Evolutionary conservation across 2,797 vertebrate genomes (phyloP).

Genomic region (Phoxinus dragarum): DNA sequence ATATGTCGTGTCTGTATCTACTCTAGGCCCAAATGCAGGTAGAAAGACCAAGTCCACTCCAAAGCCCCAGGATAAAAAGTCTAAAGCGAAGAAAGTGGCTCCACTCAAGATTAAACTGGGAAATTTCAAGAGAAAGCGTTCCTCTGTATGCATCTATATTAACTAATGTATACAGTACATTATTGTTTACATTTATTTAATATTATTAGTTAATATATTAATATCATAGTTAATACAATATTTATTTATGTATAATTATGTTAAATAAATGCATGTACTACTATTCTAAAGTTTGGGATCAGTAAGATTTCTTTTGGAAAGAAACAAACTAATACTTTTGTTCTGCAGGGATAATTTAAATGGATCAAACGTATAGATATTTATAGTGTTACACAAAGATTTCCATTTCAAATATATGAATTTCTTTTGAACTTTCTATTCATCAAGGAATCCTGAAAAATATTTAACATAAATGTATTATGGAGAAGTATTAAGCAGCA

Average conservation of each 20-base stretch:
- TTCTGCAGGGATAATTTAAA: neutral
- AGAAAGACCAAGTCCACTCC: constrained; percentile 89
- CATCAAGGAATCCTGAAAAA: neutral
- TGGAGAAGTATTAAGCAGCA: neutral
- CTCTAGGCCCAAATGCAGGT: constrained; percentile 92
- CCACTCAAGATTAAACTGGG: constrained; percentile 97
- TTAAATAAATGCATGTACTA: neutral
- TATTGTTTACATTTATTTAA: neutral
- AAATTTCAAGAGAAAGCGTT: constrained; percentile 95
- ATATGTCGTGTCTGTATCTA: constrained; percentile 28
- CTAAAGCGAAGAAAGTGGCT: constrained; percentile 97
- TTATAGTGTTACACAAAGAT: neutral
- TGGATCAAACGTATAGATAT: neutral
- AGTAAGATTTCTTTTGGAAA: neutral
- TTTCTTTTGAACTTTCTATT: neutral
- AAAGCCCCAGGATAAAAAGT: constrained; percentile 89
- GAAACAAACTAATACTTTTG: neutral
- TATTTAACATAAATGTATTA: neutral
- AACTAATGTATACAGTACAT: neutral
- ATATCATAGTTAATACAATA: neutral
- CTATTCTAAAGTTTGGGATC: neutral
- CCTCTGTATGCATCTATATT: constrained; percentile 84
- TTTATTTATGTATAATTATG: neutral
- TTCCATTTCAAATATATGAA: neutral
- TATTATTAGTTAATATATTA: neutral